Evolutionary conservation across 2,888 invertebrate species (phyloP), one percentile per base, ranked within the genome.

Genomic region (Xestia ashworthii): DNA sequence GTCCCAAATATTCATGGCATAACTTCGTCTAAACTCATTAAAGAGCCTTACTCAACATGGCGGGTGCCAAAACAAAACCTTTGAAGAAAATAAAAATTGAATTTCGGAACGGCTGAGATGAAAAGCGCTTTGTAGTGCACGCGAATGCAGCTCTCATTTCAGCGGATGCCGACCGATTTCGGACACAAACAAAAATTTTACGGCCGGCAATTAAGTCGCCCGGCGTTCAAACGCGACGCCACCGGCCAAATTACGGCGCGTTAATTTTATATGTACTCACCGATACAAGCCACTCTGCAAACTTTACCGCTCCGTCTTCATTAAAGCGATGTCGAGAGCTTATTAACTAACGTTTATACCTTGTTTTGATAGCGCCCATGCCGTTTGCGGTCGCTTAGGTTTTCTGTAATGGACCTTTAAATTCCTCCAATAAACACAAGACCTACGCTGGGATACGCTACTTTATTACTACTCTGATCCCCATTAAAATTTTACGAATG

Each of bases 171-270:
- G 87, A 89, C 85, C 87, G 89, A 89, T 92, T 93, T 92, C 86
- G 90, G 91, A 90, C 89, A 91, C 89, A 93, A 93, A 93, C 92
- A 93, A 90, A 91, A 91, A 88, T 92, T 93, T 94, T 91, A 94
- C 90, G 89, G 81, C 86, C 88, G 86, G 91, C 90, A 93, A 94
- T 94, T 93, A 94, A 91, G 90, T 80, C 84, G 81, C 75, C 74
- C 76, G 78, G 84, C 86, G 90, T 85, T 87, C 87, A 90, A 90
- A 89, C 83, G 88, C 81, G 78, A 79, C 84, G 81, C 84, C 81
- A 80, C 72, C 83, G 77, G 84, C 89, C 89, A 87, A 91, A 92
- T 91, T 90, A 90, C 89, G 78, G 76, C 71, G 85, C 86, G 83
- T 89, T 91, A 89, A 90, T 91, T 90, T 89, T 91, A 88, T 87